Evolutionary conservation across 2,113 vertebrate species (phyloP).

Genomic region (Mirza zaza): DNA sequence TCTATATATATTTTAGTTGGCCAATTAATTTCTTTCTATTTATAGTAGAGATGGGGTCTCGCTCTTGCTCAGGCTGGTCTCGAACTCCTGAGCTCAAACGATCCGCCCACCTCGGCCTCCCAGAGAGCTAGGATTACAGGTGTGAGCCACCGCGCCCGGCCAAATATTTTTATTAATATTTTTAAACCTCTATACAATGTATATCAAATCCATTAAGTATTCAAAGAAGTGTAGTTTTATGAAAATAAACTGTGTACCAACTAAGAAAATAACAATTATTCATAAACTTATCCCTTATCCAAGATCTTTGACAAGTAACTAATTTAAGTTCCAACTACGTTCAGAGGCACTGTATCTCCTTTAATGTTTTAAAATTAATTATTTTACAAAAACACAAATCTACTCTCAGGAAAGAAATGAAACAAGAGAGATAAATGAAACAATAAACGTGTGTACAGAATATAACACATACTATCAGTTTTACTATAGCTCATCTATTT

Average conservation of each 20-base stretch:
- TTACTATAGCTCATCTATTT: not conserved
- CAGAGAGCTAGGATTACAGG: no score
- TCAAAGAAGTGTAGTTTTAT: slow-evolving; percentile 1
- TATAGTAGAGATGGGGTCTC: no score
- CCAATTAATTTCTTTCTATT: no score
- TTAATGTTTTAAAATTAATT: not conserved
- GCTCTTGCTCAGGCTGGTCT: no score
- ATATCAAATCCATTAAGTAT: not conserved
- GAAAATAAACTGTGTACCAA: not conserved
- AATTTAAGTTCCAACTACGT: not conserved
- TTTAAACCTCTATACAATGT: not conserved
- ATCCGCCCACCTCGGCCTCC: no score
- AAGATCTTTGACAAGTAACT: not conserved
- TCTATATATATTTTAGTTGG: no score
- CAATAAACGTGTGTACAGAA: not conserved
- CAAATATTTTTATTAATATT: not conserved
- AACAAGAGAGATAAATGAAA: not conserved
- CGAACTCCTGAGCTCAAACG: no score
- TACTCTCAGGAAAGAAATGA: not conserved
- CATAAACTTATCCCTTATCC: not conserved
- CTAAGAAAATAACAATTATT: not conserved
- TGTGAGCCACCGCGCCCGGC: no score
- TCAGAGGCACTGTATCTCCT: not conserved
- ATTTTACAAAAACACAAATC: slow-evolving; percentile 20
- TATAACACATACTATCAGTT: not conserved